Evolutionary conservation across 2,797 vertebrate genomes (phyloP).

Genomic region (Gallinago nigripennis): DNA sequence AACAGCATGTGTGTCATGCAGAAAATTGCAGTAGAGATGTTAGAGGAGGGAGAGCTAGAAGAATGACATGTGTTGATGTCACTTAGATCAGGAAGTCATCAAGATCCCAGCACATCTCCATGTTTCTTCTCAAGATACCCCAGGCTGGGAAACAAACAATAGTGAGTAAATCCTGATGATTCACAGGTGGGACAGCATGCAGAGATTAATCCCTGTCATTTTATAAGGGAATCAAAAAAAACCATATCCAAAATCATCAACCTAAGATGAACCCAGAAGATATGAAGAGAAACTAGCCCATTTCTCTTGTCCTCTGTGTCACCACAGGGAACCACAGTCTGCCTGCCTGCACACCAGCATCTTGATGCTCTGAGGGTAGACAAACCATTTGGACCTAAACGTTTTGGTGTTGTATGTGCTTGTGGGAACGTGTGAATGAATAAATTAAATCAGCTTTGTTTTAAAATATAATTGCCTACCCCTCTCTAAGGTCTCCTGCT

Average conservation of each 20-base stretch:
- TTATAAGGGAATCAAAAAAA: background rate
- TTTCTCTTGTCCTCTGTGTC: background rate
- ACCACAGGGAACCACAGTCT: background rate
- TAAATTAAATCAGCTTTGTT: background rate
- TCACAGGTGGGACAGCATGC: background rate
- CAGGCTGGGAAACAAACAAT: background rate
- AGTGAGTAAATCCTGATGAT: background rate
- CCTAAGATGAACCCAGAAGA: background rate
- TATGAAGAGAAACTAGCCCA: background rate
- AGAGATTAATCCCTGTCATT: background rate
- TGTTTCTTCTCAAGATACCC: background rate
- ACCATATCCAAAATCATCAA: background rate
- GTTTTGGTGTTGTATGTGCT: accelerated
- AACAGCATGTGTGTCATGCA: background rate
- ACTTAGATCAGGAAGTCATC: background rate
- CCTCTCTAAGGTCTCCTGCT: background rate
- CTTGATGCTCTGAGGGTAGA: background rate
- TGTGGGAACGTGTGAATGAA: background rate
- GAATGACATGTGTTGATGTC: background rate
- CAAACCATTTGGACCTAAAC: background rate
- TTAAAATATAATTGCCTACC: background rate
- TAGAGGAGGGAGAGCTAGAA: background rate
- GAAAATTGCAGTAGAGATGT: background rate
- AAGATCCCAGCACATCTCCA: background rate
- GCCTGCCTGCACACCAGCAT: background rate